Evolutionary conservation across 2,888 invertebrate genomes (phyloP).

Genomic region (Galerucella pusilla): DNA sequence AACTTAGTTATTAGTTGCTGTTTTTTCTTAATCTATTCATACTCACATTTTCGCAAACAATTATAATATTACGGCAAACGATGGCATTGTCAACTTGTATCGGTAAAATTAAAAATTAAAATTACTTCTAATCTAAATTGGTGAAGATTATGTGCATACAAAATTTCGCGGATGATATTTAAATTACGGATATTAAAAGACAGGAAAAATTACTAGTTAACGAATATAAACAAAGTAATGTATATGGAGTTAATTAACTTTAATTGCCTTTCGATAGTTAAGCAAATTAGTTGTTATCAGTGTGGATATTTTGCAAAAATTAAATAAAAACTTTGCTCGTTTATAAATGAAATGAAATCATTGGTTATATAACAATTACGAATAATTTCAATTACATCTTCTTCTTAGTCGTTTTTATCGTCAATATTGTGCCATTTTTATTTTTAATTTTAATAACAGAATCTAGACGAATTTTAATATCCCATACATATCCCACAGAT

Average conservation of each 20-base stretch:
- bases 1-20: no score
- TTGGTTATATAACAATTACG: neutral
- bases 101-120: constrained; percentile 30
- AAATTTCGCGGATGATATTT: constrained; percentile 38
- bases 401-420: no score
- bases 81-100: no score
- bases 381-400: neutral
- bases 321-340: constrained; percentile 27
- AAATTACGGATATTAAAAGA: constrained; percentile 10
- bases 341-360: neutral
- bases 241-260: constrained; percentile 46
- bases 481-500: no score
- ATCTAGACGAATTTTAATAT: no score
- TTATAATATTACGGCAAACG: no score
- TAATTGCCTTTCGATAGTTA: constrained; percentile 45
- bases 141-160: constrained; percentile 45
- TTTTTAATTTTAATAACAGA: no score
- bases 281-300: constrained; percentile 39
- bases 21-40: no score
- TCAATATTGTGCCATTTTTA: no score
- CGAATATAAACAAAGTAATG: constrained; percentile 43
- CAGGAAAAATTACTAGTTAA: constrained; percentile 5
- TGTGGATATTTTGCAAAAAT: constrained; percentile 38
- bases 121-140: constrained; percentile 44
- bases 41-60: constrained; percentile 5